Evolutionary conservation across 2,888 invertebrate genomes (phyloP).

Genomic region (Coleophora deauratella): DNA sequence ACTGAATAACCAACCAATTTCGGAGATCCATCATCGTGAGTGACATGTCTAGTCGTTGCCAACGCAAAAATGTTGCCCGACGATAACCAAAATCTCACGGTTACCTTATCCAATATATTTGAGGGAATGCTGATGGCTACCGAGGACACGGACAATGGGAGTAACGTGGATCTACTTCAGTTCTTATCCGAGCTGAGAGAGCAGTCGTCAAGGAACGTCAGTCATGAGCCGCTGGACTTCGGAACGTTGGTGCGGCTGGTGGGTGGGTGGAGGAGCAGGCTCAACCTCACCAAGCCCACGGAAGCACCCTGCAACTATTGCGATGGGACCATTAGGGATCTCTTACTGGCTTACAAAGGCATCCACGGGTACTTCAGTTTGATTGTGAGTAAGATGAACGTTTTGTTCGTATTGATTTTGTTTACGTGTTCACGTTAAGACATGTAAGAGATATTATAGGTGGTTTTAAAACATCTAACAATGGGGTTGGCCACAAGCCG

Average conservation of each 20-base stretch:
- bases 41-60: no score
- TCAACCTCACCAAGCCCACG: conserved; percentile 45
- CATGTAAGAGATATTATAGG: no score
- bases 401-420: not conserved
- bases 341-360: conserved; percentile 77
- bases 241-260: conserved; percentile 53
- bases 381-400: conserved; percentile 69
- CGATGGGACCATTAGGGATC: conserved; percentile 71
- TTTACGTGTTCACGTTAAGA: no score
- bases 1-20: not conserved
- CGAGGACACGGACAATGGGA: conserved; percentile 43
- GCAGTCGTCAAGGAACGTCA: conserved; percentile 39
- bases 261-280: conserved; percentile 44
- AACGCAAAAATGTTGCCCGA: no score
- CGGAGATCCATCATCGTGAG: no score
- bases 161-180: conserved; percentile 43
- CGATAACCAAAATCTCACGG: conserved; percentile 50
- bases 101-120: conserved; percentile 51
- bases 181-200: conserved; percentile 46
- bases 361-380: conserved; percentile 89
- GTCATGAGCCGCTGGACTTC: conserved; percentile 50
- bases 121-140: conserved; percentile 55
- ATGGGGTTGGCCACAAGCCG: not conserved
- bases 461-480: no score
- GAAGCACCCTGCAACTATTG: conserved; percentile 70